Conservation (phyloP, 2,113 vertebrate genomes). For the Pholis gunnellus region DNA sequence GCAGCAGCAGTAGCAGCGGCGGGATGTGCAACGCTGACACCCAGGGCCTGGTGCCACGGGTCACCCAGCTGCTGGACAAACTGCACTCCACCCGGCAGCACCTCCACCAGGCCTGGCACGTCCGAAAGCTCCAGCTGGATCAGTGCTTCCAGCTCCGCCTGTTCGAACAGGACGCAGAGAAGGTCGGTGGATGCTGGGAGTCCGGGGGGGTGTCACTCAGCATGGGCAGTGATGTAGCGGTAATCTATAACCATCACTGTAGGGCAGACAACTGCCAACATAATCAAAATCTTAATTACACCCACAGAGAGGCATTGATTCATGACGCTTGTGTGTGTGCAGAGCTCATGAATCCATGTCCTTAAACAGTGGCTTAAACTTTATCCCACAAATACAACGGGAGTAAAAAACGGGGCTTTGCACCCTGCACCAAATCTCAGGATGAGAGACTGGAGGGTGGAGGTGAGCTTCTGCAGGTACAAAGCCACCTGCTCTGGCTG, state of each 20-base stretch:
- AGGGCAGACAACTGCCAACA: conserved; percentile 50
- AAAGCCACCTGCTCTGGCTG: conserved; percentile 17
- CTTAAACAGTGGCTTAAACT: conserved; percentile 1
- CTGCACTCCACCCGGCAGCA: conserved; percentile 97
- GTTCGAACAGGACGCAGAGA: conserved; percentile 98
- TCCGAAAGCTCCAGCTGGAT: conserved; percentile 96
- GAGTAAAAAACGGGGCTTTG: neutral
- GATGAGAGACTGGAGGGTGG: conserved; percentile 5
- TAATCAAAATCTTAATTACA: conserved; percentile 55
- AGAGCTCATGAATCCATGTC: neutral
- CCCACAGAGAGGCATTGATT: conserved; percentile 52
- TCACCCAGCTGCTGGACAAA: conserved; percentile 94
- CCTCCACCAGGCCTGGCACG: conserved; percentile 98
- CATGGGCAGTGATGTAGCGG: conserved; percentile 27
- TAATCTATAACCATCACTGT: conserved; percentile 63
- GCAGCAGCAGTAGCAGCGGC: conserved; percentile 68
- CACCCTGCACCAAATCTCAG: neutral
- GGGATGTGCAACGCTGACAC: conserved; percentile 92
- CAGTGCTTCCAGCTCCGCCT: conserved; percentile 99
- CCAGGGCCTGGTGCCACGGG: conserved; percentile 94
- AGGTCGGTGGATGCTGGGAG: conserved; percentile 83
- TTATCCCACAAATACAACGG: neutral
- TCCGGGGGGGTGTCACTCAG: neutral
- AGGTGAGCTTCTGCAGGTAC: conserved; percentile 16
- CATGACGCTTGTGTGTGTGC: neutral